A percentile compares a stretch with the other conserved stretches of the same genome.
phyloP scores from a whole-genome alignment of 2,113 vertebrate species.

The Tetrax tetrax region DNA sequence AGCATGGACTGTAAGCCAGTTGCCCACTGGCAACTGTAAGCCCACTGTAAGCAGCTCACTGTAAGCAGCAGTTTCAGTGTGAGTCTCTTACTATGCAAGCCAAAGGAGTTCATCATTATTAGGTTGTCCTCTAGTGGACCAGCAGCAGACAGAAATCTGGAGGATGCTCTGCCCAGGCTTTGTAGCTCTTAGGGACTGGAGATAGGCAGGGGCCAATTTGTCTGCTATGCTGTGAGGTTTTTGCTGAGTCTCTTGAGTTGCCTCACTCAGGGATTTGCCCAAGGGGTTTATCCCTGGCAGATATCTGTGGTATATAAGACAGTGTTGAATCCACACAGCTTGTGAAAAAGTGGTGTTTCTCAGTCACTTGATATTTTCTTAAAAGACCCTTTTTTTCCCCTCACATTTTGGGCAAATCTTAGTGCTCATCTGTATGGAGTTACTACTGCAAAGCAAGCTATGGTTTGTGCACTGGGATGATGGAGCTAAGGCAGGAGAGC shows the following conservation, averaged over 20 bases:
- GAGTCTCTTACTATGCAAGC: background rate
- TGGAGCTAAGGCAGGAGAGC: background rate
- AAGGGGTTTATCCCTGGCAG: background rate
- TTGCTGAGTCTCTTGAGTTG: background rate
- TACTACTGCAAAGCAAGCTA: background rate
- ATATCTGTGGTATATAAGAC: background rate
- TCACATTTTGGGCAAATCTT: background rate
- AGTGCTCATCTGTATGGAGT: background rate
- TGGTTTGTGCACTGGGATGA: background rate
- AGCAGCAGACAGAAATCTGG: background rate
- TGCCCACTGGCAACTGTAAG: too few species aligned
- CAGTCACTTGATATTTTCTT: background rate
- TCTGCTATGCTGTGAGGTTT: background rate
- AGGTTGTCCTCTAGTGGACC: constrained; percentile 52
- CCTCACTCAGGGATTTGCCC: background rate
- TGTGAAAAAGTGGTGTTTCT: background rate
- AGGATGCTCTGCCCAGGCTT: background rate
- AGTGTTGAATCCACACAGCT: background rate
- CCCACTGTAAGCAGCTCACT: too few species aligned
- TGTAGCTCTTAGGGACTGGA: background rate
- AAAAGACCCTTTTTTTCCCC: background rate
- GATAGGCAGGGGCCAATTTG: background rate
- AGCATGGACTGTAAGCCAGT: background rate
- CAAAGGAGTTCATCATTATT: background rate
- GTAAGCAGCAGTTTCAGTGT: background rate